Conservation (phyloP, 2,113 vertebrate genomes). For the Tympanuchus pallidicinctus region DNA sequence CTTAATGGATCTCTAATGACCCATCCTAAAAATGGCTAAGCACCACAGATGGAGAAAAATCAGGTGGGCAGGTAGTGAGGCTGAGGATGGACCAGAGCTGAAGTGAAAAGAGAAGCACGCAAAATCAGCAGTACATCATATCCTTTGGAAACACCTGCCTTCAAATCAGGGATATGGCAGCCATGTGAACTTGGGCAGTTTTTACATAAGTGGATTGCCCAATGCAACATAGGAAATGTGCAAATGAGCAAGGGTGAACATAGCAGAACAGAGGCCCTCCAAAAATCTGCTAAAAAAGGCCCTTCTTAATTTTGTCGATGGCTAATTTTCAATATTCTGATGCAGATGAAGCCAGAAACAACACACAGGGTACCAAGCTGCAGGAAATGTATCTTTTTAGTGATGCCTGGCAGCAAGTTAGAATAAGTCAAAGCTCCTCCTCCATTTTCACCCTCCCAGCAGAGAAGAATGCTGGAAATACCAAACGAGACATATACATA, state of each 20-base stretch:
- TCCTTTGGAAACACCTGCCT: not conserved
- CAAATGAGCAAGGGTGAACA: not conserved
- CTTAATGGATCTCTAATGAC: not conserved
- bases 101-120: not conserved
- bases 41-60: not conserved
- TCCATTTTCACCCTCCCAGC: not conserved
- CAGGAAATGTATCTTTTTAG: not conserved
- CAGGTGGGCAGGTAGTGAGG: not conserved
- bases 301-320: not conserved
- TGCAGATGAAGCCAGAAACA: not conserved
- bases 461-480: not conserved
- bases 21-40: not conserved
- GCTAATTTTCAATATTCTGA: not conserved
- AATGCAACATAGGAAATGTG: accelerated
- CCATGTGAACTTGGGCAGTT: accelerated
- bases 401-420: not conserved
- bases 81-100: not conserved
- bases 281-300: not conserved
- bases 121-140: not conserved
- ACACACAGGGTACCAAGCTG: accelerated
- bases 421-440: not conserved
- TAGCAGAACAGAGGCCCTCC: not conserved
- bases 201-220: not conserved
- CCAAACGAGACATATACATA: not conserved
- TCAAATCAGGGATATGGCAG: no score